Evolutionary conservation across 2,113 vertebrate species (phyloP).

Genomic region (Rhabdomys dilectus): DNA sequence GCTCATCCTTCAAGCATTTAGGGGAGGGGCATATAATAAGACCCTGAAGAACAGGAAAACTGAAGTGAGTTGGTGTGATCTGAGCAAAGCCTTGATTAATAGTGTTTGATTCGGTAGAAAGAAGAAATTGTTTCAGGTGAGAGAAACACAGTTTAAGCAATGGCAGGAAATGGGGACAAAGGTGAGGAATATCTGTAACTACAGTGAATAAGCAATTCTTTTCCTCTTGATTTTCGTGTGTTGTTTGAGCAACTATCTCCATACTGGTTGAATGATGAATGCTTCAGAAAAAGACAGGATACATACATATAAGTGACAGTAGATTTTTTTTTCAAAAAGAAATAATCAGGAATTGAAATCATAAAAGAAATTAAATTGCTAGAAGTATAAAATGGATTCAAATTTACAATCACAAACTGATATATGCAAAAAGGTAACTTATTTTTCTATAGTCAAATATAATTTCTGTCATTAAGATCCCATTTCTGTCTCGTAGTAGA

Average conservation of each 20-base stretch:
- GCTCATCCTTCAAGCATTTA: not conserved
- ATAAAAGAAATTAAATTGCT: slow-evolving; percentile 75
- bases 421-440: slow-evolving; percentile 78
- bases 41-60: not conserved
- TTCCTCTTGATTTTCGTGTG: slow-evolving; percentile 22
- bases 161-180: not conserved
- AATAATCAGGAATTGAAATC: slow-evolving; percentile 67
- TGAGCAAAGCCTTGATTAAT: slow-evolving; percentile 30
- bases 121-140: not conserved
- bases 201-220: slow-evolving; percentile 18
- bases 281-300: slow-evolving; percentile 1
- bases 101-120: slow-evolving; percentile 51
- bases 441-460: slow-evolving; percentile 78
- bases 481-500: slow-evolving; percentile 69
- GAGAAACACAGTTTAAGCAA: not conserved
- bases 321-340: slow-evolving; percentile 34
- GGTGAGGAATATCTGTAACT: not conserved
- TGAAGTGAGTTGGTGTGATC: not conserved
- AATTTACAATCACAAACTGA: slow-evolving; percentile 71
- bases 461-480: slow-evolving; percentile 80
- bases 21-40: not conserved
- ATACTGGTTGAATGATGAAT: slow-evolving; percentile 43
- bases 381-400: slow-evolving; percentile 70
- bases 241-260: slow-evolving; percentile 58
- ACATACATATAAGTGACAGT: slow-evolving; percentile 54